These are phyloP conservation scores for Scaptomyza parva DNA, from an alignment of 2,888 invertebrate genomes.

Conservation along the genomic window DNA sequence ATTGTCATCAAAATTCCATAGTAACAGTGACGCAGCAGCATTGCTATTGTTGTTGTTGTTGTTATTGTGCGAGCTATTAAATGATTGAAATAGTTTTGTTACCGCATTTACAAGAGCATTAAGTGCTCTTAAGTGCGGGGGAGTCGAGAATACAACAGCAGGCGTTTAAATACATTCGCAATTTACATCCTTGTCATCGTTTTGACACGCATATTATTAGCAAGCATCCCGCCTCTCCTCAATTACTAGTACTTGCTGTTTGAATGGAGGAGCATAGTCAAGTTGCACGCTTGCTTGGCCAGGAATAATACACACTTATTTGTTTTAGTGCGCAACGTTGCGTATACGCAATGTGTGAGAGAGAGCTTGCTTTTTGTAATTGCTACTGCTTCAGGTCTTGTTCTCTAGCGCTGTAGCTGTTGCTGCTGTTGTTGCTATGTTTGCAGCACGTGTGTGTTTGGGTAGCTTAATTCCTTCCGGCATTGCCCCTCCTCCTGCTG, in stretches of 20 bases:
- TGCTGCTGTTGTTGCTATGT: slow-evolving; percentile 17
- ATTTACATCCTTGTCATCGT: slow-evolving; percentile 52
- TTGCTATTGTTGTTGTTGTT: slow-evolving; percentile 10
- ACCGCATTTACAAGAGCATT: slow-evolving; percentile 27
- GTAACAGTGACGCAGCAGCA: slow-evolving; percentile 10
- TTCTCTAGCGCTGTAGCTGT: slow-evolving; percentile 2
- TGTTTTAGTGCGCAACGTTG: slow-evolving; percentile 65
- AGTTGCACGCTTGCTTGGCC: slow-evolving; percentile 68
- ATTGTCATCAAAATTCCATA: slow-evolving; percentile 50
- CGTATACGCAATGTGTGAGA: slow-evolving; percentile 66
- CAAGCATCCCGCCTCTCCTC: neutral
- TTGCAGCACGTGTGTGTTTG: slow-evolving; percentile 30
- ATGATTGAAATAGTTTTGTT: slow-evolving; percentile 41
- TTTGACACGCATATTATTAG: slow-evolving; percentile 59
- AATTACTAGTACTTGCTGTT: too few relatives aligned
- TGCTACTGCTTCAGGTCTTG: slow-evolving; percentile 6
- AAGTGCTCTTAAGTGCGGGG: slow-evolving; percentile 19
- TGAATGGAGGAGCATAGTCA: slow-evolving; percentile 29
- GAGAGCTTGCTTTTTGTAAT: slow-evolving; percentile 22
- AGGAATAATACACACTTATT: slow-evolving; percentile 70
- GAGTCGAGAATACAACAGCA: neutral
- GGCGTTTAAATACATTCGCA: slow-evolving; percentile 12
- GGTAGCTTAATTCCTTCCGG: slow-evolving; percentile 57
- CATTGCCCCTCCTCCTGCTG: neutral
- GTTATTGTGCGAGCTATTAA: slow-evolving; percentile 6